Evolutionary conservation across 2,797 vertebrate species (phyloP), one percentile per base, ranked within the genome.

Genomic region (Leptoclinus maculatus): DNA sequence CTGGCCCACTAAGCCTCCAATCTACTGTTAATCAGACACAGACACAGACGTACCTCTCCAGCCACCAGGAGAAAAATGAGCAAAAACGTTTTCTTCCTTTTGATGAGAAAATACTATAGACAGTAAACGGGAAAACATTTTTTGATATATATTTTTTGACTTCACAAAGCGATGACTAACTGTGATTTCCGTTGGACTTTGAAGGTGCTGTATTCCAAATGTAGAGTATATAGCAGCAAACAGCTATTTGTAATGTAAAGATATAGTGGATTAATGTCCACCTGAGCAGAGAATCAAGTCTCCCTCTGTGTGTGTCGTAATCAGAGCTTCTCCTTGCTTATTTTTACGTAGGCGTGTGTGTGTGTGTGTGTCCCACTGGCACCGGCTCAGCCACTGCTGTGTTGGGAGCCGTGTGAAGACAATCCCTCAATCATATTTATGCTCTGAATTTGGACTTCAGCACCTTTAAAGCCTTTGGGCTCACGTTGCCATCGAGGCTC

Each of bases 161-260:
- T 25, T 23, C 12, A 67, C 27, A 34, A 77, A 58, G 6, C 0
- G 9, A 67, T 38, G 54, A 51, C 21, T 23, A 14, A n/a, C 63
- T 39, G 14, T 36, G 25, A 76, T 47, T 65, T 70, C 25, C 60
- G 14, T 64, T 67, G 34, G 36, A 66, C 29, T 57, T 66, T 21
- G 45, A 53, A 27, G 38, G 23, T 10, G 38, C 23, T 17, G 43
- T 10, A 63, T 63, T 39, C 36, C 39, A 27, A 27, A 43, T 43
- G 25, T 17, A 63, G 23, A 63, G 16, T 16, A 43, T 43, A 27
- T 38, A 43, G 10, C 60, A 41, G 14, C 38, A 43, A 43, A 25
- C 27, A 43, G 41, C 38, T 5, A 25, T 27, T 63, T 43, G 38
- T 25, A 25, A 17, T 19, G 38, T 63, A 27, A 63, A 63, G 38